These are phyloP conservation scores for Drosophila paracracens DNA, from an alignment of 2,888 invertebrate genomes.

Conservation along the genomic window DNA sequence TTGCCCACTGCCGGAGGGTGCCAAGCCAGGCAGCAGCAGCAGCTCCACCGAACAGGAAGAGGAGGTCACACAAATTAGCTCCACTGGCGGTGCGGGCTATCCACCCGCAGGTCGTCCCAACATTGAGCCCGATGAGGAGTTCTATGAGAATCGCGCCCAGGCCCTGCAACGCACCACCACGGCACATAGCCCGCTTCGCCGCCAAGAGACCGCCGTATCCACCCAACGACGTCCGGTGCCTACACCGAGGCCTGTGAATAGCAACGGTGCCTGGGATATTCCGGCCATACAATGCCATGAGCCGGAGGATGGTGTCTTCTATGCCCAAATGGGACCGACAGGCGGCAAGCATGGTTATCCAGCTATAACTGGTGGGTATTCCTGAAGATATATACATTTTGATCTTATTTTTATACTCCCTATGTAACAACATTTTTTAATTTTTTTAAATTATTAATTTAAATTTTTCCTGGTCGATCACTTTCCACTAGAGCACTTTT, in stretches of 20 bases:
- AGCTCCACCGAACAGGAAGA: slow-evolving; percentile 68
- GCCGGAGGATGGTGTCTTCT: slow-evolving; percentile 95
- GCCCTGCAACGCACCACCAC: slow-evolving; percentile 75
- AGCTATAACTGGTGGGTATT: slow-evolving; percentile 91
- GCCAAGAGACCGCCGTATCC: slow-evolving; percentile 60
- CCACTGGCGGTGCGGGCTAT: slow-evolving; percentile 68
- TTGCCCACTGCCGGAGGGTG: slow-evolving; percentile 94
- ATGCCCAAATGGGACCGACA: slow-evolving; percentile 97
- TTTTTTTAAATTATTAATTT: too few relatives aligned
- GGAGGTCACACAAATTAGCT: slow-evolving; percentile 53
- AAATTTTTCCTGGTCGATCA: too few relatives aligned
- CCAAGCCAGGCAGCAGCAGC: slow-evolving; percentile 82
- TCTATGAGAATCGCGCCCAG: slow-evolving; percentile 72
- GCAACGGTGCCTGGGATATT: slow-evolving; percentile 91
- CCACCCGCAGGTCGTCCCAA: slow-evolving; percentile 68
- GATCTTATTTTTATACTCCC: too few relatives aligned
- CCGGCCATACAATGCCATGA: slow-evolving; percentile 95
- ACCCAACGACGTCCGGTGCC: slow-evolving; percentile 84
- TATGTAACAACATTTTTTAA: background rate
- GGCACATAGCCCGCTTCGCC: slow-evolving; percentile 51
- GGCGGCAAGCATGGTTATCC: slow-evolving; percentile 95
- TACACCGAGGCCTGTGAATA: slow-evolving; percentile 88
- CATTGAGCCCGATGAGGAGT: slow-evolving; percentile 66
- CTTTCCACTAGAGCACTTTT: background rate
- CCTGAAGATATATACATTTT: background rate